Evolutionary conservation across 2,888 invertebrate species (phyloP).

Genomic region (Ennomos quercinarius): DNA sequence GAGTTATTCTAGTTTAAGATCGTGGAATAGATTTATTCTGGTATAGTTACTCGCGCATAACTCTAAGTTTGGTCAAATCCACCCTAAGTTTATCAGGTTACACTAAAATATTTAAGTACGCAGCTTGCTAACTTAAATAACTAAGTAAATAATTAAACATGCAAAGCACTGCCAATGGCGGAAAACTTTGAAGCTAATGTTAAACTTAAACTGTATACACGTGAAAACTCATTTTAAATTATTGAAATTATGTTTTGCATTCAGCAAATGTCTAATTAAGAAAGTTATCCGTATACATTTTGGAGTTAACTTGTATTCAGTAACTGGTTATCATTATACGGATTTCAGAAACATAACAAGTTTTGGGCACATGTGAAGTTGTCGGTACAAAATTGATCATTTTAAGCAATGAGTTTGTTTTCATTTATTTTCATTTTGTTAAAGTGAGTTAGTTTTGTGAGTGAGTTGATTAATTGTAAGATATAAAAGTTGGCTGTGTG

Average conservation of each 20-base stretch:
- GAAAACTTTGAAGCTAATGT: neutral
- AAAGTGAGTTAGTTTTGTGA: no score
- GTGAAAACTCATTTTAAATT: slow-evolving; percentile 7
- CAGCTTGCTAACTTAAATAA: no score
- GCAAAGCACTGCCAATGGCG: slow-evolving; percentile 1
- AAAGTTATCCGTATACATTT: slow-evolving; percentile 13
- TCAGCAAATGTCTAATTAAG: slow-evolving; percentile 23
- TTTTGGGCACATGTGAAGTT: slow-evolving; percentile 18
- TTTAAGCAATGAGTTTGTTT: no score
- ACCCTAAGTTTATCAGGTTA: no score
- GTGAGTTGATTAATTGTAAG: no score
- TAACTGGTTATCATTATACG: slow-evolving; percentile 16
- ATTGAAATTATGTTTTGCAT: slow-evolving; percentile 19
- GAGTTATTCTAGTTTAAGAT: no score
- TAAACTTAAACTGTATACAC: neutral
- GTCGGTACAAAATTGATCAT: neutral
- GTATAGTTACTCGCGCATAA: no score
- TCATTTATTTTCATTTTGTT: no score
- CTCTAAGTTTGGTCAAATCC: no score
- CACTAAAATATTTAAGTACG: no score
- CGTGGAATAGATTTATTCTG: no score
- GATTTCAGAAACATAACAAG: slow-evolving; percentile 11
- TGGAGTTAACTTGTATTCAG: slow-evolving; percentile 8
- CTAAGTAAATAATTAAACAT: neutral
- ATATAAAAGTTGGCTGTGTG: no score